These are phyloP conservation scores for Dynastes maya DNA, from an alignment of 2,888 invertebrate genomes.

Conservation along the genomic window DNA sequence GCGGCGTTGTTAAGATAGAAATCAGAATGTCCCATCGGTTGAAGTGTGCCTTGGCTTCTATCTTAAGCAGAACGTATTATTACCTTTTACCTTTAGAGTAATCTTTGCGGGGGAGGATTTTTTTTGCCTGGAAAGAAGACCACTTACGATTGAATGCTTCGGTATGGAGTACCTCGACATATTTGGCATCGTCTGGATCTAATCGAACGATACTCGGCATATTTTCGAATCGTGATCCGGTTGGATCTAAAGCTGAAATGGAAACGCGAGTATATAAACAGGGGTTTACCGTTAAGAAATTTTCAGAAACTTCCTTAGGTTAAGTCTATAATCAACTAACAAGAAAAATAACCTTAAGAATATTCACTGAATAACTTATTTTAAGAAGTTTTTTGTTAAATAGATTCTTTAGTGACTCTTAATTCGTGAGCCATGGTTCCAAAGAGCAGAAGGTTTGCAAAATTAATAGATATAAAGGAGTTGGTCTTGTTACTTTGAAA, in stretches of 20 bases:
- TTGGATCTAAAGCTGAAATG: slow-evolving; percentile 74
- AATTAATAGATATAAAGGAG: too few relatives aligned
- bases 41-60: slow-evolving; percentile 66
- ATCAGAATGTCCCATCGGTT: slow-evolving; percentile 67
- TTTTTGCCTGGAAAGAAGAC: not conserved
- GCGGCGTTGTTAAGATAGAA: slow-evolving; percentile 68
- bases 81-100: not conserved
- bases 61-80: slow-evolving; percentile 57
- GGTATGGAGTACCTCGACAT: slow-evolving; percentile 76
- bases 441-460: too few relatives aligned
- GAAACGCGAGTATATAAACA: not conserved
- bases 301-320: too few relatives aligned
- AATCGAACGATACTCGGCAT: slow-evolving; percentile 72
- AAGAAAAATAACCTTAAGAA: too few relatives aligned
- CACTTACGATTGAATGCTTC: slow-evolving; percentile 67
- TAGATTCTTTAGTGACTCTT: too few relatives aligned
- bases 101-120: not conserved
- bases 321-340: too few relatives aligned
- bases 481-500: too few relatives aligned
- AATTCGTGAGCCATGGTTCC: too few relatives aligned
- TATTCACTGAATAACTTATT: too few relatives aligned
- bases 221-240: slow-evolving; percentile 73
- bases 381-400: too few relatives aligned
- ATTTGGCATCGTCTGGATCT: slow-evolving; percentile 72
- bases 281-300: too few relatives aligned